A percentile compares a stretch with the other conserved stretches of the same genome.
Conservation (phyloP, 2,113 vertebrate species). For the Pelmatolapia mariae region DNA sequence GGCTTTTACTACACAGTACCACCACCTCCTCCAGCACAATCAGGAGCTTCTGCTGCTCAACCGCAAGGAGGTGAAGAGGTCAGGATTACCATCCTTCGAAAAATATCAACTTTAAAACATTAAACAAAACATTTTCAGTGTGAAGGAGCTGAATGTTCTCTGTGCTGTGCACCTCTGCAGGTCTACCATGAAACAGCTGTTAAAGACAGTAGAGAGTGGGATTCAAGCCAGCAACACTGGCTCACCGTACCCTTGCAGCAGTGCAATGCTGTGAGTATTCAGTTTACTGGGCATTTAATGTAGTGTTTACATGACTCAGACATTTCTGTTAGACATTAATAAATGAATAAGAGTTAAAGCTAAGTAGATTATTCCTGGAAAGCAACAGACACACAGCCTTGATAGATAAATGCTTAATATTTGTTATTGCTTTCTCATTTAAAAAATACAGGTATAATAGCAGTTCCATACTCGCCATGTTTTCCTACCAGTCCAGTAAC, state of each 20-base stretch:
- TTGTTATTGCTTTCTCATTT: neutral
- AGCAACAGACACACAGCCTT: neutral
- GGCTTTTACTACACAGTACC: constrained; percentile 87
- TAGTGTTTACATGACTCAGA: neutral
- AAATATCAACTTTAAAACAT: neutral
- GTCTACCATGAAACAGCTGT: constrained; percentile 85
- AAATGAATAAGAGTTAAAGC: neutral
- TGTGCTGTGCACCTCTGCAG: constrained; percentile 54
- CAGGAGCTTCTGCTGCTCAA: constrained; percentile 90
- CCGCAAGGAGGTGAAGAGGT: constrained; percentile 90
- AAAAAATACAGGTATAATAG: rapidly evolving
- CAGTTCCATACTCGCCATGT: neutral
- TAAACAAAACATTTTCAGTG: neutral
- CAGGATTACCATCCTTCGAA: neutral
- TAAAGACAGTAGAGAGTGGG: constrained; percentile 79
- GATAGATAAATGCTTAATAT: neutral
- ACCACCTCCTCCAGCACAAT: constrained; percentile 90
- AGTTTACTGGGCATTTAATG: rapidly evolving
- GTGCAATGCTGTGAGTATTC: constrained; percentile 52
- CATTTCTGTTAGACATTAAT: neutral
- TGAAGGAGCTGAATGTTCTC: neutral
- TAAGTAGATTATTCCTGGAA: neutral
- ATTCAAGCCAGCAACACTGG: constrained; percentile 77
- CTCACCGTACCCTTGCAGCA: constrained; percentile 52
- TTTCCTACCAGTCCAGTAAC: neutral